Percentiles rank a stretch among this genome's conserved stretches.
Evolutionary conservation across 1,140 invertebrate species (phyloP).

Genomic region (Neodiprion fabricii): DNA sequence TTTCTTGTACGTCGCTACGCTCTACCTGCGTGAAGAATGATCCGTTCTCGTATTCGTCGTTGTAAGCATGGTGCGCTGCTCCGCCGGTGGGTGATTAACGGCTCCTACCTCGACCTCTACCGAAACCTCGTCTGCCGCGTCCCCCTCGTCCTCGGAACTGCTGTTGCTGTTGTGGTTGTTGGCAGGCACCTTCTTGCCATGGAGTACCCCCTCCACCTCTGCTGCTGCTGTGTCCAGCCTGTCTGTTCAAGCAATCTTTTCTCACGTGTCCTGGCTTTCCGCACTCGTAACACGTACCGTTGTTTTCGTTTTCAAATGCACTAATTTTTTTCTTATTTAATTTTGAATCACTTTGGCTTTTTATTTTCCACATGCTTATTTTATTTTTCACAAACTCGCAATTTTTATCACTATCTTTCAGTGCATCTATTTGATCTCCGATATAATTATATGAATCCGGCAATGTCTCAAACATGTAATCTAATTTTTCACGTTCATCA

Average conservation of each 20-base stretch:
- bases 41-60: neutral
- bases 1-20: neutral
- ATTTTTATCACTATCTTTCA: conserved; percentile 16
- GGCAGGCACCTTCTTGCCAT: neutral
- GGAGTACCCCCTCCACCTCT: neutral
- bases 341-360: neutral
- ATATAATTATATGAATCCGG: conserved; percentile 19
- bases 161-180: neutral
- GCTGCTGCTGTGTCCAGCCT: neutral
- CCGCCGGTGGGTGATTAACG: conserved; percentile 5
- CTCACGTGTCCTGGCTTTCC: neutral
- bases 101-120: conserved; percentile 22
- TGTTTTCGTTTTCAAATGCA: neutral
- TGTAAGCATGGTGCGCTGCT: conserved; percentile 16
- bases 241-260: neutral
- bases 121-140: conserved; percentile 2
- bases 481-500: conserved; percentile 18
- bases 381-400: conserved; percentile 22
- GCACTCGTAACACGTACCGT: neutral
- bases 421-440: conserved; percentile 12
- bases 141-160: neutral
- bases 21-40: conserved; percentile 24
- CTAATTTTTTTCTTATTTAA: neutral
- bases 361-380: conserved; percentile 14
- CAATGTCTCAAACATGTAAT: conserved; percentile 18